Evolutionary conservation across 2,113 vertebrate species (phyloP).

Genomic region (Promerops cafer): DNA sequence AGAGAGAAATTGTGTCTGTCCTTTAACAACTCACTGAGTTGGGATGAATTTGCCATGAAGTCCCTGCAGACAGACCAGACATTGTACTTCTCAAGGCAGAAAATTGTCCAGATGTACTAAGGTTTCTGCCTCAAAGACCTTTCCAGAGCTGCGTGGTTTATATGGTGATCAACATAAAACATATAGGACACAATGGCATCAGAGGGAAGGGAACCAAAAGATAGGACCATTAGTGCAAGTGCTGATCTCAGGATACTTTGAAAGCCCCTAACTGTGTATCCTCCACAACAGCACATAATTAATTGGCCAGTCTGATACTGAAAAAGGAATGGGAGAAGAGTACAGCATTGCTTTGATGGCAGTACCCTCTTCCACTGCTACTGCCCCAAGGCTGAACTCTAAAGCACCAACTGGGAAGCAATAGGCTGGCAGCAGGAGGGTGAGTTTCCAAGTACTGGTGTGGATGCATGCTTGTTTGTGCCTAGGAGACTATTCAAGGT

Average conservation of each 20-base stretch:
- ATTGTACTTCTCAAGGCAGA: neutral
- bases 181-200: neutral
- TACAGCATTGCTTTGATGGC: neutral
- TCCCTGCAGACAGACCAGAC: neutral
- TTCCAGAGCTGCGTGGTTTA: neutral
- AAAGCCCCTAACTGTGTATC: neutral
- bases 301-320: neutral
- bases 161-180: neutral
- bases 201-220: neutral
- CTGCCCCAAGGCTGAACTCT: neutral
- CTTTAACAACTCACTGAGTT: neutral
- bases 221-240: neutral
- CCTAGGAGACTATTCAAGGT: neutral
- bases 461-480: neutral
- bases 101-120: neutral
- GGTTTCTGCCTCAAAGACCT: neutral
- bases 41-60: neutral
- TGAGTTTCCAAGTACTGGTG: neutral
- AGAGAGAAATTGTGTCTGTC: neutral
- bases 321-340: neutral
- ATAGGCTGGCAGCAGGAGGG: neutral
- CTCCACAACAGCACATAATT: neutral
- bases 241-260: neutral
- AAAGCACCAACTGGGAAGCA: neutral
- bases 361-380: neutral